Conservation (phyloP, 2,888 invertebrate species). For the Anaspis maculata region DNA sequence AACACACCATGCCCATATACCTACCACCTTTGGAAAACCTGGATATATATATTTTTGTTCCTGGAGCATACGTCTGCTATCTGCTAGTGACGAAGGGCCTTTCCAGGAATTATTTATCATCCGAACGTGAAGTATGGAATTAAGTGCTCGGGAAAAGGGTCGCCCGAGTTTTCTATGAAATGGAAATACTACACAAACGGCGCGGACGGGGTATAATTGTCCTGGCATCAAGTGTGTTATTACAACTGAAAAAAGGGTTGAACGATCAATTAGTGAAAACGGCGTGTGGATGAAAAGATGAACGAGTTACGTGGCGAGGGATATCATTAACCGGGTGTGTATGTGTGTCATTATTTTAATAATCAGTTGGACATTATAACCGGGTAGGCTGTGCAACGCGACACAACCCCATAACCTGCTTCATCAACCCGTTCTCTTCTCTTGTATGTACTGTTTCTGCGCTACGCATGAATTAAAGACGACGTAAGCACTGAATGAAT, state of each 20-base stretch:
- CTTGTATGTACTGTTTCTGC: too few relatives aligned
- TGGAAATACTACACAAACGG: too few relatives aligned
- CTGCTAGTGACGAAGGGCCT: too few relatives aligned
- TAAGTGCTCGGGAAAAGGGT: too few relatives aligned
- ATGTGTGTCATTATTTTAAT: conserved; percentile 33
- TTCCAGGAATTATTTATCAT: too few relatives aligned
- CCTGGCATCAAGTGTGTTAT: conserved; percentile 18
- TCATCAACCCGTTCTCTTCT: conserved; percentile 27
- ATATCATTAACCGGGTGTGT: conserved; percentile 32
- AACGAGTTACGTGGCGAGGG: conserved; percentile 23
- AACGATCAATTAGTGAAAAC: conserved; percentile 29
- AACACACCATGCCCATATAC: too few relatives aligned
- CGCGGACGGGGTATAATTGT: conserved; percentile 7
- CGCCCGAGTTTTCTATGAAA: too few relatives aligned
- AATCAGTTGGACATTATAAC: conserved; percentile 30
- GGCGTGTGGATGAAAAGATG: conserved; percentile 30
- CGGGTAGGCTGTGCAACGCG: too few relatives aligned
- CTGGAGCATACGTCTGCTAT: too few relatives aligned
- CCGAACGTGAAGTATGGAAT: too few relatives aligned
- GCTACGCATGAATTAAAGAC: conserved; percentile 30
- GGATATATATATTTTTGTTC: too few relatives aligned
- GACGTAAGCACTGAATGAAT: conserved; percentile 28
- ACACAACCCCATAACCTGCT: conserved; percentile 14
- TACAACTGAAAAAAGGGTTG: conserved; percentile 27
- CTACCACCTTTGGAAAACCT: too few relatives aligned